A percentile compares a stretch with the other conserved stretches of the same genome.
Evolutionary conservation across 2,888 invertebrate species (phyloP).

Genomic region (Tenthredo notha): DNA sequence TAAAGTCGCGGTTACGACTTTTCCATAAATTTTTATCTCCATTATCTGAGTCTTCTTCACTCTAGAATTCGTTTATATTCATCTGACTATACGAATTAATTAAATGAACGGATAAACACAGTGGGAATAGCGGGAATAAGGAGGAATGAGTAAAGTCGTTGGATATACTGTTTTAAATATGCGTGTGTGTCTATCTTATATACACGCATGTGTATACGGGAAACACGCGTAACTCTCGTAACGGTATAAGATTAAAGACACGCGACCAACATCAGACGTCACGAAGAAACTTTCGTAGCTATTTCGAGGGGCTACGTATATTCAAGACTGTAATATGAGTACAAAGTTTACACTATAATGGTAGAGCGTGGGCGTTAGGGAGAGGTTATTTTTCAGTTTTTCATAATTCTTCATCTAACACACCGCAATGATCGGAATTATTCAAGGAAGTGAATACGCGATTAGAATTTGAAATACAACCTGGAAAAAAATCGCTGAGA

Average conservation of each 20-base stretch:
- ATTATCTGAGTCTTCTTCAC: not conserved
- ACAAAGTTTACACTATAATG: not conserved
- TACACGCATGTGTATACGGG: not conserved
- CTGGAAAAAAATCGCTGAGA: not conserved
- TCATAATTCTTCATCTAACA: not conserved
- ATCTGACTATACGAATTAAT: not conserved
- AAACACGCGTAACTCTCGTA: slow-evolving; percentile 9
- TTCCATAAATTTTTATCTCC: not conserved
- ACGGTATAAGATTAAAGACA: slow-evolving; percentile 26
- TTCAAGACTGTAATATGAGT: slow-evolving; percentile 16
- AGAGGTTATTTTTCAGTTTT: slow-evolving; percentile 10
- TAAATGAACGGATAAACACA: not conserved
- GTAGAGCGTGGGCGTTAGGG: not conserved
- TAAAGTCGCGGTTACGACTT: not conserved
- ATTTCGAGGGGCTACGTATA: slow-evolving; percentile 10
- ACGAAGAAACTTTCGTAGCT: slow-evolving; percentile 26
- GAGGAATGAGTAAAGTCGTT: not conserved
- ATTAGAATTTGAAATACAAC: not conserved
- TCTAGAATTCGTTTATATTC: not conserved
- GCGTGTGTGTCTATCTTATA: not conserved
- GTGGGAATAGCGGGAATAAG: not conserved
- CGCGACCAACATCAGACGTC: slow-evolving; percentile 35
- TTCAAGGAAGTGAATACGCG: not conserved
- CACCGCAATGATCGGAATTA: not conserved
- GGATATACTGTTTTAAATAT: not conserved